These are phyloP conservation scores for Cynopterus sphinx DNA, from an alignment of 2,797 vertebrate genomes.

Conservation along the genomic window DNA sequence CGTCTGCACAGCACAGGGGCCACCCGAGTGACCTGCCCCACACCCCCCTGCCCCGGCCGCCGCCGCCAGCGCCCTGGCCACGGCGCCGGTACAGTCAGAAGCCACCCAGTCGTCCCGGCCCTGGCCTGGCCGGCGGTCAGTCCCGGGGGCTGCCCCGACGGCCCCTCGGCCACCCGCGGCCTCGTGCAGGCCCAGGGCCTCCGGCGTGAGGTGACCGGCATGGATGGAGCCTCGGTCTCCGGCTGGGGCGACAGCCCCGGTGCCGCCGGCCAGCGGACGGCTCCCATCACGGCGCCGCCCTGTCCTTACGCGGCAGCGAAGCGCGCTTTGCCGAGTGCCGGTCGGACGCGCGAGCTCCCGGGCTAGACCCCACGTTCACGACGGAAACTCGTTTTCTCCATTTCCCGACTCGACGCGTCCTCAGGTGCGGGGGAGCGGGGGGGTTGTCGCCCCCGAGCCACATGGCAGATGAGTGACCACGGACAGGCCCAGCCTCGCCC, in stretches of 20 bases:
- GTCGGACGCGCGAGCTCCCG: accelerated
- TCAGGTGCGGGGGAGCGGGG: too few relatives aligned
- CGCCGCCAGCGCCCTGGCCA: not conserved
- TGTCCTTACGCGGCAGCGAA: not conserved
- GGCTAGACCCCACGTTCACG: not conserved
- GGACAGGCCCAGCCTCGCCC: not conserved
- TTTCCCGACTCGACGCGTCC: not conserved
- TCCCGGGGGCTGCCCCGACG: not conserved
- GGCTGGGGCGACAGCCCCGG: not conserved
- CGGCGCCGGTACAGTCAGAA: too few relatives aligned
- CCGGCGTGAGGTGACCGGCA: not conserved
- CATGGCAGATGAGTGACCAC: accelerated
- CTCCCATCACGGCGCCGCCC: accelerated
- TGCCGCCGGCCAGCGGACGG: accelerated
- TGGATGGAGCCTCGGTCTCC: not conserved
- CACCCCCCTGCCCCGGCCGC: accelerated
- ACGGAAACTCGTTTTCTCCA: not conserved
- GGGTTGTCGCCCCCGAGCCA: accelerated
- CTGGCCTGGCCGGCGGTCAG: too few relatives aligned
- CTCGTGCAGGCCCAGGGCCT: not conserved
- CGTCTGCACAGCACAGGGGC: not conserved
- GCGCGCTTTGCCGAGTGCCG: too few relatives aligned
- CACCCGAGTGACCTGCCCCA: not conserved
- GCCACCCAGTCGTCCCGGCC: not conserved
- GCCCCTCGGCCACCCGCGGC: accelerated